Base-by-base conservation (phyloP, 2,888 invertebrate genomes). In the Mythimna lalbum region DNA sequence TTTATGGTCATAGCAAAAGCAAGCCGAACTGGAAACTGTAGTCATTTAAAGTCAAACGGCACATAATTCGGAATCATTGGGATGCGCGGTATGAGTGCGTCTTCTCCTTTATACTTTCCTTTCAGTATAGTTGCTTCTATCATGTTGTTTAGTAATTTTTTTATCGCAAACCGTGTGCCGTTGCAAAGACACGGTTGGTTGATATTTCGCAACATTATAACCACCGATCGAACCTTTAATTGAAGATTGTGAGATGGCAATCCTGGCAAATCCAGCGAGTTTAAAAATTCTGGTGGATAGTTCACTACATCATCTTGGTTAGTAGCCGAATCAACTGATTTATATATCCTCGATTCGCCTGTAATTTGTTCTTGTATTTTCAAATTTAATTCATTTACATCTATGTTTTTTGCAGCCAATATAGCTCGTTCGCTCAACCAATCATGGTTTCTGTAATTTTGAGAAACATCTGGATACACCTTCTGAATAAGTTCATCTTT, bases 361-460 rank as follows among this genome's bases (percentile, higher is more conserved):
- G 62, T 12, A 23, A 63, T 50, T 23, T 62, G 5, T 6, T 62
- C 50, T 63, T 50, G 52, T 14, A 63, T 63, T 36, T 52, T 19
- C 1, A 52, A 63, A 52, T 63, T 63, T 12, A 50, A 36, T 63
- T 63, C 47, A 31, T 61, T 47, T 31, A 61, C 61, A 61, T 61
- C 61, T 7, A 31, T 31, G 27, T 61, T 61, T 61, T 61, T 53
- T 47, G 63, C 36, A 39, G 63, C 27, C 53, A 67, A 1, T 53
- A 60, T 67, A 60, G 53, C 59, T 39, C 50, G 50, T 67, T 67
- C 66, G 47, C 50, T 66, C 52, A 66, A 64, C 39, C 47, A 56
- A 64, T 47, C 64, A 47, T 64, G 64, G 31, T 56, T 56, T 56
- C 21, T 33, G 64, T 56, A 64, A 64, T 64, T 55, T 64, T 55